Conservation (phyloP, 2,888 invertebrate genomes). For the Slavum lentiscoides region DNA sequence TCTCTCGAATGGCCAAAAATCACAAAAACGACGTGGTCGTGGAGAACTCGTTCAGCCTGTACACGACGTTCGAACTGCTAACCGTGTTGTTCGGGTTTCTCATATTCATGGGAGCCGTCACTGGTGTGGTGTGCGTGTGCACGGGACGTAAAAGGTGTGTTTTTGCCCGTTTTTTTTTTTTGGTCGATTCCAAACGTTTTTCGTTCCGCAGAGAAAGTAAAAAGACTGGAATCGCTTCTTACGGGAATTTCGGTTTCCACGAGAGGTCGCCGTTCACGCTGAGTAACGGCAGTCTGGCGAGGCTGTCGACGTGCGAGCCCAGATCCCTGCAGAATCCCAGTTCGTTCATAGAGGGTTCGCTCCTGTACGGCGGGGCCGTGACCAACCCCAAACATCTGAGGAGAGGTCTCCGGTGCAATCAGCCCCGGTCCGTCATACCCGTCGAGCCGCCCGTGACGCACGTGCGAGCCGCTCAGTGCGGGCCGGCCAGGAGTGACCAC, state of each 20-base stretch:
- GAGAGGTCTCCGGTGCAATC: conserved; percentile 37
- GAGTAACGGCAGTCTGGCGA: conserved; percentile 58
- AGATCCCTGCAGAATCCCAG: conserved; percentile 57
- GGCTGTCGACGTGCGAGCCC: conserved; percentile 56
- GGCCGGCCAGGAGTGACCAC: neutral
- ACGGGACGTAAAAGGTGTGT: conserved; percentile 58
- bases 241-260: conserved; percentile 46
- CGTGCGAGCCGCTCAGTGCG: neutral
- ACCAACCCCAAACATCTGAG: conserved; percentile 38
- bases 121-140: conserved; percentile 74
- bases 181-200: neutral
- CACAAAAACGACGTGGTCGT: conserved; percentile 38
- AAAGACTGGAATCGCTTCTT: conserved; percentile 2
- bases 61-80: conserved; percentile 70
- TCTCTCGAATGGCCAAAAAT: conserved; percentile 58
- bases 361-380: conserved; percentile 34
- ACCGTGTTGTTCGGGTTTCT: conserved; percentile 79
- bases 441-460: conserved; percentile 14
- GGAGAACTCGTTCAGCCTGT: conserved; percentile 35
- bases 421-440: conserved; percentile 22
- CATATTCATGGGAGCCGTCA: conserved; percentile 78
- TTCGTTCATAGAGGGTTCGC: conserved; percentile 57
- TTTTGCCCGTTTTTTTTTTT: no score
- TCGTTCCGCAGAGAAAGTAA: conserved; percentile 4
- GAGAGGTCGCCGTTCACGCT: conserved; percentile 51